Base-by-base conservation (phyloP, 2,888 invertebrate genomes). In the Eubasilissa splendida region DNA sequence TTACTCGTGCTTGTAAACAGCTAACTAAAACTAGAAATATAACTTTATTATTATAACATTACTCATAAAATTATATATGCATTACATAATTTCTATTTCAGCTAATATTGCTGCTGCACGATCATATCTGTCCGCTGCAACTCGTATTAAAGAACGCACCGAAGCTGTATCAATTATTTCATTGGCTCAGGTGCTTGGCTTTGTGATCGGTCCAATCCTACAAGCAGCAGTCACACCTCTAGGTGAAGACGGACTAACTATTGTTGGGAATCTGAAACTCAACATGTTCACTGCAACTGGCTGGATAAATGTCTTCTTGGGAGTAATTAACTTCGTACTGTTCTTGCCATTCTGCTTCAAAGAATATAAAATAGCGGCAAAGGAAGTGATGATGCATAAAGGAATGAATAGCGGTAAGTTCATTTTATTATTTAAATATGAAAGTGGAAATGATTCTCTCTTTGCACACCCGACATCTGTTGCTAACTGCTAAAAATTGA, bases 251-350 rank as follows among this genome's bases (percentile, higher is more conserved):
- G 95, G 95, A 0, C 88, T 90, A 76, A 86, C 87, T 82, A 87
- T 92, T n/a, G 86, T 87, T 80, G 88, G 92, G 9, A 87, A 86
- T 63, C 86, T 95, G 66, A 92, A 93, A 68, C 88, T 96, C 66
- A 95, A 96, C 88, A 96, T 97, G 96, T 97, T 95, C 89, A 96
- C 96, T 0, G 95, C 96, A 10, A 92, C 95, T 3, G 96, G 96
- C 5, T 96, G 96, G 96, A 93, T 96, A 85, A 96, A 96, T 87
- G 95, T 95, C 3, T 83, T 94, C 42, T 90, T 96, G 85, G 95
- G 95, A 12, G 85, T 94, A 8, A 80, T 94, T 66, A 96, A 96
- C 88, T 91, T 96, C 80, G 85, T 92, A 77, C 90, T 96, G 82
- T 95, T 96, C 86, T 88, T 96, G 85, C 96, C 96, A 0, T 91